Conservation (phyloP, 2,888 invertebrate genomes). For the Shargacucullia verbasci region DNA sequence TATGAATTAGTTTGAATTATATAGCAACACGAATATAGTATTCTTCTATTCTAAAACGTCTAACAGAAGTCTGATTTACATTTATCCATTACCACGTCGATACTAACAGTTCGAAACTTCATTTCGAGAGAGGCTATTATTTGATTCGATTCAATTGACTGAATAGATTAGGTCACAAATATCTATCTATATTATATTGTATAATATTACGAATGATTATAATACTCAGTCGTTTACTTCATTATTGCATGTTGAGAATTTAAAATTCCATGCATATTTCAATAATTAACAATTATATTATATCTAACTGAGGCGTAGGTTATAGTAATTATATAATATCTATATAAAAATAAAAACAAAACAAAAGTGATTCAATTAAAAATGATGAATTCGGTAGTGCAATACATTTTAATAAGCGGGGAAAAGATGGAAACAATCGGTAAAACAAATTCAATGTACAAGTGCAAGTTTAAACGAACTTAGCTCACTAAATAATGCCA, state of each 20-base stretch:
- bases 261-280: slow-evolving; percentile 60
- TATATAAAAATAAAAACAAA: slow-evolving; percentile 52
- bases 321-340: slow-evolving; percentile 60
- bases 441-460: slow-evolving; percentile 57
- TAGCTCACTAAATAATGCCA: slow-evolving; percentile 88
- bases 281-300: slow-evolving; percentile 54
- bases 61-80: slow-evolving; percentile 64
- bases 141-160: slow-evolving; percentile 87
- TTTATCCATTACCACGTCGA: slow-evolving; percentile 62
- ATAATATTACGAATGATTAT: slow-evolving; percentile 77
- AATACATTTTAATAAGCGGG: slow-evolving; percentile 72
- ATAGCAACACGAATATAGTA: slow-evolving; percentile 56
- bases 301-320: slow-evolving; percentile 64
- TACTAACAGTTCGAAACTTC: slow-evolving; percentile 71
- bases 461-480: slow-evolving; percentile 73
- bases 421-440: slow-evolving; percentile 56
- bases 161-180: slow-evolving; percentile 87
- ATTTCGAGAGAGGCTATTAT: slow-evolving; percentile 86
- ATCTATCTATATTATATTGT: slow-evolving; percentile 70
- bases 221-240: slow-evolving; percentile 70
- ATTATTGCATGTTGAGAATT: slow-evolving; percentile 62
- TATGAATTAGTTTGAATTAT: slow-evolving; percentile 51
- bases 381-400: slow-evolving; percentile 73
- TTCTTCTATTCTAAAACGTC: slow-evolving; percentile 52
- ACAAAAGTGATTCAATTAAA: slow-evolving; percentile 57